Evolutionary conservation across 1,140 invertebrate species (phyloP).

Genomic region (Ruditapes philippinarum): DNA sequence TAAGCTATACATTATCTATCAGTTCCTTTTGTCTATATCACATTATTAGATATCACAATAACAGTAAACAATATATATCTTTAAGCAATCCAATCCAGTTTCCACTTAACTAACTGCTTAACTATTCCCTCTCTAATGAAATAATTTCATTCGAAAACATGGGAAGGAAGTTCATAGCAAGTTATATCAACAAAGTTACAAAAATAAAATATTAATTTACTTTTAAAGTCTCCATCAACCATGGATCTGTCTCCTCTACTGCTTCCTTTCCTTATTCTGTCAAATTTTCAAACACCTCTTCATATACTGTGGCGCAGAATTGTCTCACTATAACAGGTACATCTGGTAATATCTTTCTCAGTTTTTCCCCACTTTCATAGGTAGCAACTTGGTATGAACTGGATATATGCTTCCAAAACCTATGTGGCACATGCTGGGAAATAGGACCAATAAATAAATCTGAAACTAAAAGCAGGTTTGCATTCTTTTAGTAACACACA

Average conservation of each 20-base stretch:
- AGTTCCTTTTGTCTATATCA: no score
- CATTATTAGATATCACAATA: no score
- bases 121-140: no score
- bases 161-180: no score
- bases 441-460: slow-evolving; percentile 52
- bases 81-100: no score
- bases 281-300: slow-evolving; percentile 50
- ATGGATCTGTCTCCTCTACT: slow-evolving; percentile 49
- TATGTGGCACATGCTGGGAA: slow-evolving; percentile 51
- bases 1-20: no score
- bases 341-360: slow-evolving; percentile 58
- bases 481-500: slow-evolving; percentile 51
- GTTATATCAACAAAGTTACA: no score
- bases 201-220: no score
- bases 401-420: slow-evolving; percentile 51
- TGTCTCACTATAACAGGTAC: slow-evolving; percentile 57
- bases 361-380: slow-evolving; percentile 53
- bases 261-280: slow-evolving; percentile 50
- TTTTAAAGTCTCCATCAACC: slow-evolving; percentile 53
- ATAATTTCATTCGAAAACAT: no score
- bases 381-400: slow-evolving; percentile 54
- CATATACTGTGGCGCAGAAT: slow-evolving; percentile 53
- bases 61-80: no score
- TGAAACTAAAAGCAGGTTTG: slow-evolving; percentile 51
- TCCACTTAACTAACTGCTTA: no score